A percentile compares a stretch with the other conserved stretches of the same genome.
phyloP scores from a whole-genome alignment of 2,113 vertebrate species.

The Carassius auratus region DNA sequence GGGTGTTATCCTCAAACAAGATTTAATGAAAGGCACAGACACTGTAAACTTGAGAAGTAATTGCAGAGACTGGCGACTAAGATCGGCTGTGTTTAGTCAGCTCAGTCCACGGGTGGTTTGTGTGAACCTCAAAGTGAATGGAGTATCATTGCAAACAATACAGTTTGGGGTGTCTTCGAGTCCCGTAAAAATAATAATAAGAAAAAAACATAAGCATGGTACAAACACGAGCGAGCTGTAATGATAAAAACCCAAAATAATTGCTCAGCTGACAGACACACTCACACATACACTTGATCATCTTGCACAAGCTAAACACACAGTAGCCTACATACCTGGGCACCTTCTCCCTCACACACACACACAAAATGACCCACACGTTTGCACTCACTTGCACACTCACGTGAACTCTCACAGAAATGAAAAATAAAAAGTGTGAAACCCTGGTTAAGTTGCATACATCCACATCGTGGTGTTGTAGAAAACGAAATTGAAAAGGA shows the following conservation, averaged over 20 bases:
- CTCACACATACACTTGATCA: slow-evolving; percentile 31
- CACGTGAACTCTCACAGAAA: slow-evolving; percentile 59
- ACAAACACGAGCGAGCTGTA: slow-evolving; percentile 68
- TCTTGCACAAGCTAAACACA: slow-evolving; percentile 56
- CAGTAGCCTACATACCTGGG: slow-evolving; percentile 46
- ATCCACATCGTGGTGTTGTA: slow-evolving; percentile 71
- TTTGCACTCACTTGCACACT: slow-evolving; percentile 30
- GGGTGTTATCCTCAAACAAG: slow-evolving; percentile 70
- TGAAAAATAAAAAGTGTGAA: slow-evolving; percentile 70
- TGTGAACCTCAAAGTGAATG: slow-evolving; percentile 66
- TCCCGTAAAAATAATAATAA: slow-evolving; percentile 69
- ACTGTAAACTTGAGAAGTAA: slow-evolving; percentile 61
- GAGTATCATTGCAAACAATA: slow-evolving; percentile 73
- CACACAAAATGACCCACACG: slow-evolving; percentile 51
- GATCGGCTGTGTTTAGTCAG: slow-evolving; percentile 62
- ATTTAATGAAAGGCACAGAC: slow-evolving; percentile 68
- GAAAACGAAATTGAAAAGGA: slow-evolving; percentile 68
- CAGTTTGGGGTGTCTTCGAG: slow-evolving; percentile 65
- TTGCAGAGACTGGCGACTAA: slow-evolving; percentile 61
- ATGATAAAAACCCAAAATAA: slow-evolving; percentile 72
- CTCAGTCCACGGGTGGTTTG: slow-evolving; percentile 70
- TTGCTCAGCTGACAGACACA: slow-evolving; percentile 46
- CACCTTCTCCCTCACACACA: slow-evolving; percentile 27
- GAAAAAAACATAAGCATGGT: slow-evolving; percentile 60
- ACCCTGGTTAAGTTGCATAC: slow-evolving; percentile 74